These are phyloP conservation scores for Heliconius eleuchia DNA, from an alignment of 1,140 invertebrate species.

Conservation along the genomic window DNA sequence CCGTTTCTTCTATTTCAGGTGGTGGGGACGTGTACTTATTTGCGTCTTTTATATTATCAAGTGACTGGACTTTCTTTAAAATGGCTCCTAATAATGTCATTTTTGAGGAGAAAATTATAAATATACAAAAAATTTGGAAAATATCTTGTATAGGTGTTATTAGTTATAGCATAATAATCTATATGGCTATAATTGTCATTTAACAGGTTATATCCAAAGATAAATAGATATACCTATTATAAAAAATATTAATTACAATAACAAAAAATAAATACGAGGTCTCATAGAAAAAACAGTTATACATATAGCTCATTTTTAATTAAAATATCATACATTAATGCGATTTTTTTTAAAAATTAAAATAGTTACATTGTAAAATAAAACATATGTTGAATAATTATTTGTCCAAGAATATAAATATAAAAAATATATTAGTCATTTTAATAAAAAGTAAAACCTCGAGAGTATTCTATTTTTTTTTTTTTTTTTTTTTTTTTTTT, in stretches of 20 bases:
- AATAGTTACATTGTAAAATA: too few species aligned
- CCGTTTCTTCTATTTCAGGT: constrained; percentile 42
- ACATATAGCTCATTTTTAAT: too few species aligned
- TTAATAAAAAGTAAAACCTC: too few species aligned
- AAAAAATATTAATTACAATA: neutral
- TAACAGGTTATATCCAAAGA: neutral
- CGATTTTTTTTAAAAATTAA: too few species aligned
- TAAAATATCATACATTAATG: too few species aligned
- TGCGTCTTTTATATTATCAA: constrained; percentile 24
- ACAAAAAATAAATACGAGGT: neutral
- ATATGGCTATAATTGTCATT: neutral
- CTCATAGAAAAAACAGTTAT: neutral
- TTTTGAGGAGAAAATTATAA: neutral
- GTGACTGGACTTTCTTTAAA: constrained; percentile 48
- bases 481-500: too few species aligned
- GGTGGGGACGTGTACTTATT: constrained; percentile 52
- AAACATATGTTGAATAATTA: too few species aligned
- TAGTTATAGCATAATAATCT: neutral
- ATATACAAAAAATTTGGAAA: constrained; percentile 8
- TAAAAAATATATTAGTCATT: too few species aligned
- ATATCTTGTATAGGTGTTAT: neutral
- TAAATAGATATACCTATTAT: neutral
- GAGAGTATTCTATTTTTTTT: too few species aligned
- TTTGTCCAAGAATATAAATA: too few species aligned
- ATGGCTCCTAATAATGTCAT: constrained; percentile 56